A percentile compares a stretch with the other conserved stretches of the same genome.
Evolutionary conservation across 2,888 invertebrate species (phyloP).

Genomic region (Hydraecia micacea): DNA sequence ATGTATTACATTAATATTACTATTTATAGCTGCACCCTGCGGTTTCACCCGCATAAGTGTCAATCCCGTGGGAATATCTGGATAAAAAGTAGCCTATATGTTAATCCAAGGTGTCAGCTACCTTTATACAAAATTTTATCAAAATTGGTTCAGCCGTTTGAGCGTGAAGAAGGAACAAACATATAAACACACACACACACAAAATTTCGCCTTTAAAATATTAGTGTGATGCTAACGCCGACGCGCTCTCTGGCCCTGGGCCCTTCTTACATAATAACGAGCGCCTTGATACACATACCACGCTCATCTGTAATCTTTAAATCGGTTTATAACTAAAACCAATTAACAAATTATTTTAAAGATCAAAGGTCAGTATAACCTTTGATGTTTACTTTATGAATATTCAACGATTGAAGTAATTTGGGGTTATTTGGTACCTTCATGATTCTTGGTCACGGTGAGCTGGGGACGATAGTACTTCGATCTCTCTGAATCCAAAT

Average conservation of each 20-base stretch:
- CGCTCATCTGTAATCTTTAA: slow-evolving; percentile 35
- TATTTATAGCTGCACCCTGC: not conserved
- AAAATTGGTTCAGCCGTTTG: too few species aligned
- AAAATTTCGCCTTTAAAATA: too few species aligned
- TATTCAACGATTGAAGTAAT: slow-evolving; percentile 44
- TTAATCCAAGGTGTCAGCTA: too few species aligned
- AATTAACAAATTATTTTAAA: slow-evolving; percentile 56
- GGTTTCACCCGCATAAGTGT: too few species aligned
- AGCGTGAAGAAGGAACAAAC: too few species aligned
- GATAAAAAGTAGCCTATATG: too few species aligned
- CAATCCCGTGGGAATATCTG: too few species aligned
- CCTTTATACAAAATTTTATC: too few species aligned
- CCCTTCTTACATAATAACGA: not conserved
- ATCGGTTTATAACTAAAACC: slow-evolving; percentile 41
- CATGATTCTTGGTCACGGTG: slow-evolving; percentile 1
- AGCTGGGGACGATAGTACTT: slow-evolving; percentile 10
- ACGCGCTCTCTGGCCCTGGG: slow-evolving; percentile 16
- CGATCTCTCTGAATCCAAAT: not conserved
- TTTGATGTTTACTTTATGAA: slow-evolving; percentile 49
- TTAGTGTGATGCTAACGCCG: not conserved
- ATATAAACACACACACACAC: too few species aligned
- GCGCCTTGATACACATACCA: slow-evolving; percentile 43
- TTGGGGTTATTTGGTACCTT: slow-evolving; percentile 34
- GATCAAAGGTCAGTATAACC: slow-evolving; percentile 49
- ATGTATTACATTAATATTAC: too few species aligned